Base-by-base conservation (phyloP, 1,140 invertebrate species). In the Hyles vespertilio region DNA sequence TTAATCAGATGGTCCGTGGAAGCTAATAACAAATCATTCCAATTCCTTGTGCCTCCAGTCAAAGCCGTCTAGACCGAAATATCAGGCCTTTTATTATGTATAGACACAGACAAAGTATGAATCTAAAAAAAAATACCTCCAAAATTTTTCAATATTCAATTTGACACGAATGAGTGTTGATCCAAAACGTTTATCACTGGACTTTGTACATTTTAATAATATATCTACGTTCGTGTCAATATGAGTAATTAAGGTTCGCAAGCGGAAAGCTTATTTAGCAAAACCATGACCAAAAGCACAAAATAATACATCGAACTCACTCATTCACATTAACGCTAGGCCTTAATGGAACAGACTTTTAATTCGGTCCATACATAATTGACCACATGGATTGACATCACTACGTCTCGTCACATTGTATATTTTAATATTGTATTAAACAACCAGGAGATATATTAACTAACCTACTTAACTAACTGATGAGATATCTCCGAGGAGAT, bases 361-460 rank as follows among this genome's bases (percentile, higher is more conserved):
- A 74, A 70, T 80, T 74, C 77, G 74, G 70, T 77, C 77, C 70
- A 67, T 72, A 76, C 50, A 63, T 84, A 88, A 88, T 88, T 88
- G 83, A 88, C 85, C 81, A 81, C 69, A 77, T 69, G 60, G 60
- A 85, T 83, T 82, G 77, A 84, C 81, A 80, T 71, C 69, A 67
- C 70, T 55, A 71, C 63, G 51, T 59, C 67, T 70, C 66, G 67
- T 73, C 72, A 71, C 54, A 56, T 63, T 67, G 54, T 67, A 75
- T 65, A 71, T 71, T 68, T 70, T 56, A 69, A 72, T 67, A 76
- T 73, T 73, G 75, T 67, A 74, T 72, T 76, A 71, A 88, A 85
- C 83, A 87, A 88, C 85, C 85, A 85, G 71, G 77, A 80, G 77
- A 81, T 77, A 74, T 76, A 79, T 74, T 79, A 80, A 73, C 77